These are phyloP conservation scores for Trachelus tabidus DNA, from an alignment of 2,888 invertebrate species.

Conservation along the genomic window DNA sequence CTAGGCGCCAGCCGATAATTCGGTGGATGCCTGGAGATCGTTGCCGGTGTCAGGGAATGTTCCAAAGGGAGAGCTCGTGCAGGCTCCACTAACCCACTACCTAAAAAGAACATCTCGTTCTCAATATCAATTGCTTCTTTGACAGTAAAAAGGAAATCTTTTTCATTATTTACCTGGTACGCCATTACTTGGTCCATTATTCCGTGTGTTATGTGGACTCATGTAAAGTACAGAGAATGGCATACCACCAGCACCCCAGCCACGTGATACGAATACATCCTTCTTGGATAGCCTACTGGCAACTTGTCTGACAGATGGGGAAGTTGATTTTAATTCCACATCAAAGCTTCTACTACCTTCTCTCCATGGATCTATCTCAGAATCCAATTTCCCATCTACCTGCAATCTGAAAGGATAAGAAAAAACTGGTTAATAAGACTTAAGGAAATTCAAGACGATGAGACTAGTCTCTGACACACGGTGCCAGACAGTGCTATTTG, in stretches of 20 bases:
- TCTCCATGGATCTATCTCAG: constrained; percentile 16
- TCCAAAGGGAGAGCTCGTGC: constrained; percentile 20
- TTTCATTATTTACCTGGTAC: constrained; percentile 5
- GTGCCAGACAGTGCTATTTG: neutral
- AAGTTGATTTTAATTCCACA: constrained; percentile 19
- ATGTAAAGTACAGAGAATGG: constrained; percentile 69
- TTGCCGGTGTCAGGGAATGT: neutral
- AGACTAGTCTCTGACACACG: neutral
- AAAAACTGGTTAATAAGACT: neutral
- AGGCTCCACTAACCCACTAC: constrained; percentile 14
- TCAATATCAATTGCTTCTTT: neutral
- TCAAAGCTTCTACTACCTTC: constrained; percentile 12
- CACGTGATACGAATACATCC: constrained; percentile 65
- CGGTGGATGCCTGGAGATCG: constrained; percentile 22
- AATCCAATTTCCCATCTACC: constrained; percentile 18
- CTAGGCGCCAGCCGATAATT: constrained; percentile 45
- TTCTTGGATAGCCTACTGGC: constrained; percentile 54
- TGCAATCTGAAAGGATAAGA: constrained; percentile 10
- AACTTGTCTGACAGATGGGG: constrained; percentile 26
- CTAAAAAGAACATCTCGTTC: constrained; percentile 9
- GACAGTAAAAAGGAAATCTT: neutral
- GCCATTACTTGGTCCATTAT: neutral
- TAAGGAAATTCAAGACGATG: neutral
- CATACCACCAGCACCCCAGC: constrained; percentile 70
- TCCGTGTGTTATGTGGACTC: constrained; percentile 51